These are phyloP conservation scores for Neodiprion fabricii DNA, from an alignment of 1,140 invertebrate species.

Conservation along the genomic window DNA sequence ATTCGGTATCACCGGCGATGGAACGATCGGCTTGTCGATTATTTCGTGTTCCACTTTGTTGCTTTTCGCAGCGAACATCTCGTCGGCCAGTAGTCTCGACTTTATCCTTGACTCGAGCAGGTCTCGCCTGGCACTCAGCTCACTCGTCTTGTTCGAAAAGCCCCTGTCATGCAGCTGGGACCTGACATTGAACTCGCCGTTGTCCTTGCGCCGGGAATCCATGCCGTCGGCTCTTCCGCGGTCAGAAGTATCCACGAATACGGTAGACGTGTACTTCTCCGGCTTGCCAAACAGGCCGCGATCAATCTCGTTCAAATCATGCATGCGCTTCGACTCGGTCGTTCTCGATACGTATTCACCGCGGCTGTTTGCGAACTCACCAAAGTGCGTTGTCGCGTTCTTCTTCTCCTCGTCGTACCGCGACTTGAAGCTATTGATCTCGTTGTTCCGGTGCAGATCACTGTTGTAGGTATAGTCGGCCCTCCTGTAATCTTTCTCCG, in stretches of 20 bases:
- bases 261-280: conserved; percentile 53
- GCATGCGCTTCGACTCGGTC: conserved; percentile 33
- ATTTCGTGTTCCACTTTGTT: conserved; percentile 54
- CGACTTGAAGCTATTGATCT: conserved; percentile 51
- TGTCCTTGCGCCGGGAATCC: conserved; percentile 66
- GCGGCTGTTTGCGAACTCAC: conserved; percentile 34
- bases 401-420: conserved; percentile 44
- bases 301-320: conserved; percentile 49
- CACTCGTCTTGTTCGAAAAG: conserved; percentile 55
- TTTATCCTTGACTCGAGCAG: conserved; percentile 77
- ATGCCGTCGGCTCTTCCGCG: conserved; percentile 72
- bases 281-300: conserved; percentile 45
- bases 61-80: conserved; percentile 50
- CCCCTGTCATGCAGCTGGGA: conserved; percentile 35
- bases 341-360: conserved; percentile 34
- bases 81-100: conserved; percentile 61
- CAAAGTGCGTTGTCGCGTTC: conserved; percentile 32
- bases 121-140: conserved; percentile 74
- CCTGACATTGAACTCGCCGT: conserved; percentile 34
- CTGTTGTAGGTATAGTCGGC: conserved; percentile 48
- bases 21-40: conserved; percentile 58
- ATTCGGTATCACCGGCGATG: conserved; percentile 53
- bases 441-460: conserved; percentile 49
- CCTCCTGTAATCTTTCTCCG: conserved; percentile 53
- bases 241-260: conserved; percentile 62